phyloP scores from a whole-genome alignment of 2,888 invertebrate species.

The Drosophila neotestacea region DNA sequence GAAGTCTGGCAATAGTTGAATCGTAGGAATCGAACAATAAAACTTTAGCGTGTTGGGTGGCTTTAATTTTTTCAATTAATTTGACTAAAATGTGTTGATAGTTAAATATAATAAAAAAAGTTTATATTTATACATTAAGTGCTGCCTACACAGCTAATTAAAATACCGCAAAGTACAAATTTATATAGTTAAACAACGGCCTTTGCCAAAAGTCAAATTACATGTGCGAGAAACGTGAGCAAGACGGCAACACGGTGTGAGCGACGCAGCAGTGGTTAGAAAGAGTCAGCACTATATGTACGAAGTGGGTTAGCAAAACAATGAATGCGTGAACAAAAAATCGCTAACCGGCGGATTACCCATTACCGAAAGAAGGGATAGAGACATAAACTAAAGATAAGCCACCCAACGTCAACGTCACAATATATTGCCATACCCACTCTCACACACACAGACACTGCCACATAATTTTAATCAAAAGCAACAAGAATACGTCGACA shows the following conservation, averaged over 20 bases:
- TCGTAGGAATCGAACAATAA: no score
- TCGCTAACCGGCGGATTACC: conserved; percentile 61
- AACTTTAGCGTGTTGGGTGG: conserved; percentile 9
- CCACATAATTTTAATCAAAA: conserved; percentile 41
- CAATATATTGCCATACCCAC: conserved; percentile 19
- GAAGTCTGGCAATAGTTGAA: no score
- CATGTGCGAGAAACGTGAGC: conserved; percentile 44
- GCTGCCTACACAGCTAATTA: not conserved
- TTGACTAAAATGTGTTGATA: conserved; percentile 19
- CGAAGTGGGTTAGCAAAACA: conserved; percentile 74
- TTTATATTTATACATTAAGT: not conserved
- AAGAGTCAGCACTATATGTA: conserved; percentile 34
- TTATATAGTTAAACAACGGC: not conserved
- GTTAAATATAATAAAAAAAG: not conserved
- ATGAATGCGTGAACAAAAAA: conserved; percentile 51
- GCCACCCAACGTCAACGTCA: conserved; percentile 28
- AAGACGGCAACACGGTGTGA: conserved; percentile 25
- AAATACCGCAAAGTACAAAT: conserved; percentile 6
- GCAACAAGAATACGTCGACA: conserved; percentile 32
- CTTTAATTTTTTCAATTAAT: conserved; percentile 6
- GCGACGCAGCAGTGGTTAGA: conserved; percentile 20
- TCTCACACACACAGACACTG: conserved; percentile 4
- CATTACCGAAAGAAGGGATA: conserved; percentile 25
- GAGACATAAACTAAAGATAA: conserved; percentile 53
- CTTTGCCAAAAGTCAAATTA: conserved; percentile 31